Percentiles rank a stretch among this genome's conserved stretches.
These are phyloP conservation scores for Lasioglossum calceatum DNA, from an alignment of 2,888 invertebrate genomes.

Conservation along the genomic window DNA sequence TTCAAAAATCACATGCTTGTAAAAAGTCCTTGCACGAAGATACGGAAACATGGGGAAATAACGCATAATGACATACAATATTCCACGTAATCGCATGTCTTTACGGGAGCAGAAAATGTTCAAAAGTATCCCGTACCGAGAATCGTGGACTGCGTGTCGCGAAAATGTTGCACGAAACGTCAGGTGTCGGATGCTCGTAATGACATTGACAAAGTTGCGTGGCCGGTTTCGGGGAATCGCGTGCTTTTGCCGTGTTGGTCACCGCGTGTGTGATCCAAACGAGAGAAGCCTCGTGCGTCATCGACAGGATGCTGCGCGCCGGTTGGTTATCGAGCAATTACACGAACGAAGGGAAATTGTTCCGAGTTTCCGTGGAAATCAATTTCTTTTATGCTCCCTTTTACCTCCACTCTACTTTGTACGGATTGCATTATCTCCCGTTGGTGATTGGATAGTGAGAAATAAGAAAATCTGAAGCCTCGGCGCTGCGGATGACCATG, in stretches of 20 bases:
- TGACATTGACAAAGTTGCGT: background rate
- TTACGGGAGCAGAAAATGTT: conserved; percentile 6
- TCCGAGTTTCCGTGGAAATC: conserved; percentile 4
- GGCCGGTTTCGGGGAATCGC: conserved; percentile 15
- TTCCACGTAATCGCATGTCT: conserved; percentile 4
- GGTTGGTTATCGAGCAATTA: conserved; percentile 3
- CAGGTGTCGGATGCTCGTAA: background rate
- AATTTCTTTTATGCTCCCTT: background rate
- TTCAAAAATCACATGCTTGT: background rate
- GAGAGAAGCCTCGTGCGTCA: background rate
- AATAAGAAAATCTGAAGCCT: background rate
- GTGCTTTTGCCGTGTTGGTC: background rate
- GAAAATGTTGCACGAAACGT: conserved; percentile 26
- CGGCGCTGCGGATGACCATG: background rate
- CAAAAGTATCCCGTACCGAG: background rate
- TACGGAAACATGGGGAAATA: background rate
- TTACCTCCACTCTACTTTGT: background rate
- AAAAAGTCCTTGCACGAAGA: conserved; percentile 2
- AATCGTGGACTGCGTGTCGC: conserved; percentile 18
- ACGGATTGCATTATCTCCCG: conserved; percentile 9
- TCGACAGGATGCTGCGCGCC: background rate
- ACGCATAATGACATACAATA: conserved; percentile 8
- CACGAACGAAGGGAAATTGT: background rate
- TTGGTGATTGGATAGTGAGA: background rate
- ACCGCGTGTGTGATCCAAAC: background rate